Base-by-base conservation (phyloP, 2,113 vertebrate genomes). In the Chelonoidis abingdonii region DNA sequence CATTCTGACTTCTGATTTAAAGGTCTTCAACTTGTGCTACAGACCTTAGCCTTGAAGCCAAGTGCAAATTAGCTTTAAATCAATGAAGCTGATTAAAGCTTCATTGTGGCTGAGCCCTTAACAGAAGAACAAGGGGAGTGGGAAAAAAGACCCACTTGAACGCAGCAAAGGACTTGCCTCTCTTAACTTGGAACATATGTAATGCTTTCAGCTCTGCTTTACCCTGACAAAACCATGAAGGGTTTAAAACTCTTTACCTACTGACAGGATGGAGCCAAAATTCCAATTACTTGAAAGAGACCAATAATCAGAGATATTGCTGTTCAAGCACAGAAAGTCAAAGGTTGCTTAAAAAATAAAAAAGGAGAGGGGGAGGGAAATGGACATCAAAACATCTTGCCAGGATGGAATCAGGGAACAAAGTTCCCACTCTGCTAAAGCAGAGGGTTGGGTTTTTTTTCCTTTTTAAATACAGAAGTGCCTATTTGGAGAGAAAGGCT, bases 21-120 rank as follows among this genome's bases (percentile, higher is more conserved):
- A 98, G 96, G 97, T 98, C 98, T 98, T 97, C 98, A 97, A 97
- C 96, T 98, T 98, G 97, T 98, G 97, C 98, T 98, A 56, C 95
- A 97, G 98, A 97, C 98, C 98, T 98, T 98, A 98, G 98, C 98
- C 98, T 99, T 98, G 98, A 98, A 98, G 98, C 98, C 98, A 98
- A 99, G 98, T 98, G 97, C 98, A 98, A 98, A 98, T 98, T 98
- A 98, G 98, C 97, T 98, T 98, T 98, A 98, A 98, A 98, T 98
- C 98, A 99, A 98, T 98, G 98, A 98, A 98, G 98, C 98, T 98
- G 98, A 98, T 98, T 98, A 98, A 98, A 98, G 97, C 97, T 96
- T 94, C 97, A 98, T 98, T 99, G 98, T 98, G 95, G 93, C 91
- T 72, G 91, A 98, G 94, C 95, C 94, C 91, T 98, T 98, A 98